Evolutionary conservation across 2,888 invertebrate species (phyloP).

Genomic region (Nemoura dubitans): DNA sequence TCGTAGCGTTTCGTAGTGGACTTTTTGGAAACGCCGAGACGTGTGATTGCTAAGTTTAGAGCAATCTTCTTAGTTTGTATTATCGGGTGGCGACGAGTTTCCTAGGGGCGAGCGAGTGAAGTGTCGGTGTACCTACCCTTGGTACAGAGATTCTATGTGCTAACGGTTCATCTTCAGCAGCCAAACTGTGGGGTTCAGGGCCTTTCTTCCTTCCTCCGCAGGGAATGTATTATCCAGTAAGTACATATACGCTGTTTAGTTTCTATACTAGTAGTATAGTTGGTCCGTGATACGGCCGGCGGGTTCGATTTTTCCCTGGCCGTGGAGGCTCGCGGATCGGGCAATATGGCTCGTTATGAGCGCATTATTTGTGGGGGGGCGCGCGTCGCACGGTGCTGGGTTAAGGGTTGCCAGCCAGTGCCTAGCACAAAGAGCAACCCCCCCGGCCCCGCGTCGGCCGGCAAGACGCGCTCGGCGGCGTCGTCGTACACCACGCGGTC

Average conservation of each 20-base stretch:
- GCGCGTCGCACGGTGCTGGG: slow-evolving; percentile 1
- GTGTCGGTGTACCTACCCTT: slow-evolving; percentile 45
- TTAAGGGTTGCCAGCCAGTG: neutral
- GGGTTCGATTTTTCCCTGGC: neutral
- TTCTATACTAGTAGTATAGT: neutral
- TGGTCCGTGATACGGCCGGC: no score
- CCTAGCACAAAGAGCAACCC: neutral
- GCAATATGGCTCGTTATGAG: slow-evolving; percentile 39
- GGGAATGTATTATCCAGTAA: slow-evolving; percentile 97
- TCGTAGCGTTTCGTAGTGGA: slow-evolving; percentile 1
- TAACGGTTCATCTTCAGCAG: slow-evolving; percentile 64
- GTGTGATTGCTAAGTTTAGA: neutral
- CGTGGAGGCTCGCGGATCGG: neutral
- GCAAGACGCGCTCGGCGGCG: neutral
- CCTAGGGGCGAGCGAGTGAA: slow-evolving; percentile 23
- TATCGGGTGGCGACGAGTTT: neutral
- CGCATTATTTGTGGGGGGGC: slow-evolving; percentile 32
- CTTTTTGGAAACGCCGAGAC: neutral
- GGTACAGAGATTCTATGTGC: slow-evolving; percentile 51
- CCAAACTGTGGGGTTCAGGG: slow-evolving; percentile 97
- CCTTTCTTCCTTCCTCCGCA: slow-evolving; percentile 95
- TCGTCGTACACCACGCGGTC: neutral
- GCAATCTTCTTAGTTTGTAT: neutral
- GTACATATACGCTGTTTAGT: slow-evolving; percentile 60
- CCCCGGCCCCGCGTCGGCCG: neutral